These are phyloP conservation scores for Oryzias sinensis DNA, from an alignment of 2,797 vertebrate genomes.

Conservation along the genomic window DNA sequence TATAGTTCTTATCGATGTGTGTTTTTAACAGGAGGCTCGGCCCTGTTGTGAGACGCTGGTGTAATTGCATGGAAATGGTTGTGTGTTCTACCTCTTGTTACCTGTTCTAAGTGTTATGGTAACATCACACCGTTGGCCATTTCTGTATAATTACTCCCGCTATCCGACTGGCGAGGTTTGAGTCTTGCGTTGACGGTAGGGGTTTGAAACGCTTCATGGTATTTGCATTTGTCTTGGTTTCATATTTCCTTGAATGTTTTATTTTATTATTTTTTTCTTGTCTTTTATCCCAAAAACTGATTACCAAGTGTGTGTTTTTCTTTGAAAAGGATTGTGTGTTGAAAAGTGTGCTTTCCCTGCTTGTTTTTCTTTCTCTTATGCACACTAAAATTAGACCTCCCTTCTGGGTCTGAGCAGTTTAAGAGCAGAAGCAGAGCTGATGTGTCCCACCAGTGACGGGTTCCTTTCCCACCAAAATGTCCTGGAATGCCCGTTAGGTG, in stretches of 20 bases:
- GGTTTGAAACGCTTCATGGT: slow-evolving; percentile 44
- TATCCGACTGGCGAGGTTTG: slow-evolving; percentile 58
- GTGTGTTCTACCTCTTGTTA: slow-evolving; percentile 86
- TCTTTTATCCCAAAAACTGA: slow-evolving; percentile 27
- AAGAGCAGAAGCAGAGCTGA: slow-evolving; percentile 35
- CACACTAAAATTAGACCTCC: slow-evolving; percentile 48
- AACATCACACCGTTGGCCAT: slow-evolving; percentile 83
- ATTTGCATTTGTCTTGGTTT: neutral
- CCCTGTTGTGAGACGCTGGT: slow-evolving; percentile 59
- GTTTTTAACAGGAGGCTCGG: slow-evolving; percentile 44
- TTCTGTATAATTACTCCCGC: slow-evolving; percentile 80
- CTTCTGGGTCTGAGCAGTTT: slow-evolving; percentile 16
- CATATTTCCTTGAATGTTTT: neutral
- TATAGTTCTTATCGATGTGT: slow-evolving; percentile 41
- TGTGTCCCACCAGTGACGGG: too few species aligned
- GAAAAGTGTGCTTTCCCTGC: slow-evolving; percentile 49
- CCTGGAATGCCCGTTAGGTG: too few species aligned
- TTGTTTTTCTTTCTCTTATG: slow-evolving; percentile 55
- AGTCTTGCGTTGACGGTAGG: slow-evolving; percentile 50
- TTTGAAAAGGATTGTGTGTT: slow-evolving; percentile 39
- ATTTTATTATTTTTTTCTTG: slow-evolving; percentile 1
- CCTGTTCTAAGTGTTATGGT: slow-evolving; percentile 83
- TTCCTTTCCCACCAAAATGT: too few species aligned
- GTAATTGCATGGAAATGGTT: slow-evolving; percentile 83
- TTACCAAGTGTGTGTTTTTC: slow-evolving; percentile 32